phyloP scores from a whole-genome alignment of 2,888 invertebrate species.

The Xestia rhomboidea region DNA sequence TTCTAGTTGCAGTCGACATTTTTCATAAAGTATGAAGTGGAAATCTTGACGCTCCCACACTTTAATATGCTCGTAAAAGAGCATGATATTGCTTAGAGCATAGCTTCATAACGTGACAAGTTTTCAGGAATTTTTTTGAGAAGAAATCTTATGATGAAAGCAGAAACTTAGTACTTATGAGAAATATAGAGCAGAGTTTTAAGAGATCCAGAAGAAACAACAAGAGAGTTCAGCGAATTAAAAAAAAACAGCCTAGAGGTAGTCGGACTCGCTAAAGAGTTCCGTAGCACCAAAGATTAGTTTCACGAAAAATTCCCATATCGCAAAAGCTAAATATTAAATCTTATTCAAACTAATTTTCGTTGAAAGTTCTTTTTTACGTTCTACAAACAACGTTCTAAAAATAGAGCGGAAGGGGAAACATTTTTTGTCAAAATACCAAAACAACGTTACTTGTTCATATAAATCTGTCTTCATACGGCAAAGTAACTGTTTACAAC shows the following conservation, averaged over 20 bases:
- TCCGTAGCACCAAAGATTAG: no score
- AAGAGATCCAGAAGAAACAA: not conserved
- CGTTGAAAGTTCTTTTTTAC: not conserved
- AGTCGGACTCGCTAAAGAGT: not conserved
- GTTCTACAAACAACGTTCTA: not conserved
- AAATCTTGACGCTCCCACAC: slow-evolving; percentile 29
- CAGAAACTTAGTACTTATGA: not conserved
- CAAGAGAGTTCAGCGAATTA: no score
- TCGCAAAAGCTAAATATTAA: not conserved
- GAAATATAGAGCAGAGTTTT: not conserved
- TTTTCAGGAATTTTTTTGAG: not conserved
- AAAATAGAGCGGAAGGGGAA: not conserved
- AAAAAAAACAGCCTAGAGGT: no score
- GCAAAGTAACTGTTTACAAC: slow-evolving; percentile 19
- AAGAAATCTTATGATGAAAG: not conserved
- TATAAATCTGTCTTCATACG: slow-evolving; percentile 12
- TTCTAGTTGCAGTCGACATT: not conserved
- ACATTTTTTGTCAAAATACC: not conserved
- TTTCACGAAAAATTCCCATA: not conserved
- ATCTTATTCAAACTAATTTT: not conserved
- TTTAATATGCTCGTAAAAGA: slow-evolving; percentile 35
- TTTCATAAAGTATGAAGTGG: slow-evolving; percentile 38
- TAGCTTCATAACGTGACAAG: slow-evolving; percentile 17
- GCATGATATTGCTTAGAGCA: slow-evolving; percentile 14
- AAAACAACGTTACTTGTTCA: slow-evolving; percentile 16